Base-by-base conservation (phyloP, 2,113 vertebrate species). In the Malurus elegans region DNA sequence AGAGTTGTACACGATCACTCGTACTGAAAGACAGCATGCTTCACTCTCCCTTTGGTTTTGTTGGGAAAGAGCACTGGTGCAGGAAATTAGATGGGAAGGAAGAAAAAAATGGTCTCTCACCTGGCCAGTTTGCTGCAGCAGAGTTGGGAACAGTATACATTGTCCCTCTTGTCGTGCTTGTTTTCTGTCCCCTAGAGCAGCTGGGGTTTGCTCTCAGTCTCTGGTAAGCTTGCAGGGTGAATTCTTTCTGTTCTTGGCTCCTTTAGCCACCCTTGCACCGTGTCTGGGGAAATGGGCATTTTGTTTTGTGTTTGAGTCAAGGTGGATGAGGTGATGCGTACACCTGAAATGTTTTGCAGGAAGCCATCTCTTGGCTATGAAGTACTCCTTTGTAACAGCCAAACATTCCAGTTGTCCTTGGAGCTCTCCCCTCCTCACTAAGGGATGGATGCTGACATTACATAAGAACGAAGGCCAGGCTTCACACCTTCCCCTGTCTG, bases 281-380 rank as follows among this genome's bases (percentile, higher is more conserved):
- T 45, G 65, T 75, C 91, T 94, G 87, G 81, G 93, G 61, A 69
- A 79, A 12, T 3, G 38, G 23, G 50, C 6, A 3, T 60, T 62
- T 69, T 3, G 21, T 40, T 18, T 3, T 9, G 1, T 48, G 3
- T 71, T 66, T 60, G 65, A 95, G 62, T 85, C 3, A 7, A 92
- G 89, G 67, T 80, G 71, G 83, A 94, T 67, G 66, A 89, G 71
- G 57, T 29, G 11, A 81, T 83, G 65, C 5, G 3, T 9, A 42
- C 66, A 25, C 78, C 61, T 42, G n/a, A 72, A 84, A 67, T 3
- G 2, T 60, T 82, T 74, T 66, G 38, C 58, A 79, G 65, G 81
- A 96, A 89, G 81, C 86, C 67, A 80, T 91, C 79, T 74, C 81
- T 96, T 88, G 76, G 72, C 90, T 95, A 36, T 51, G 80, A 93